These are phyloP conservation scores for Phaethornis superciliosus DNA, from an alignment of 2,113 vertebrate genomes.

Conservation along the genomic window DNA sequence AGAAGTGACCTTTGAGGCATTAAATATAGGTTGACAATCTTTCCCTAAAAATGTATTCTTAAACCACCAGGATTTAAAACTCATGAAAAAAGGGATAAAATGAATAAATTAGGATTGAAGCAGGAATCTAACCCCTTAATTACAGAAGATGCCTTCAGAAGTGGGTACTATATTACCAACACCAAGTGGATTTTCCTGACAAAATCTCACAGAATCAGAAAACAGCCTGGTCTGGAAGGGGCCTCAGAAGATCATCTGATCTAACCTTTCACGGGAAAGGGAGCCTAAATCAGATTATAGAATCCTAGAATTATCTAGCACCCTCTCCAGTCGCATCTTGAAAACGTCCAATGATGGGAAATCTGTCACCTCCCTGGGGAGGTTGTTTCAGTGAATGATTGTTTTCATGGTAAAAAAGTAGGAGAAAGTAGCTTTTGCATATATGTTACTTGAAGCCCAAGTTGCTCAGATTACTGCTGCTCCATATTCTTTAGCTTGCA, in stretches of 20 bases:
- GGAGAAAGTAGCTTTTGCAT: not conserved
- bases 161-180: not conserved
- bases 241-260: not conserved
- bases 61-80: not conserved
- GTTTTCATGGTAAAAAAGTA: not conserved
- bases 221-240: not conserved
- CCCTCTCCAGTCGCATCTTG: not conserved
- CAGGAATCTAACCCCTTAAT: not conserved
- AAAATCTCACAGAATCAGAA: not conserved
- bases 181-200: not conserved
- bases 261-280: not conserved
- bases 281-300: not conserved
- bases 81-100: not conserved
- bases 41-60: not conserved
- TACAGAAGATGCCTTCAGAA: not conserved
- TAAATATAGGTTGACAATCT: not conserved
- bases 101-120: not conserved
- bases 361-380: not conserved
- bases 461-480: not conserved
- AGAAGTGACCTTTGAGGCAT: not conserved
- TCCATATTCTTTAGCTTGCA: not conserved
- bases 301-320: not conserved
- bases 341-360: not conserved
- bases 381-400: not conserved
- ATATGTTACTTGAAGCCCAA: not conserved